Base-by-base conservation (phyloP, 1,140 invertebrate genomes). In the Neodiprion pinetum region DNA sequence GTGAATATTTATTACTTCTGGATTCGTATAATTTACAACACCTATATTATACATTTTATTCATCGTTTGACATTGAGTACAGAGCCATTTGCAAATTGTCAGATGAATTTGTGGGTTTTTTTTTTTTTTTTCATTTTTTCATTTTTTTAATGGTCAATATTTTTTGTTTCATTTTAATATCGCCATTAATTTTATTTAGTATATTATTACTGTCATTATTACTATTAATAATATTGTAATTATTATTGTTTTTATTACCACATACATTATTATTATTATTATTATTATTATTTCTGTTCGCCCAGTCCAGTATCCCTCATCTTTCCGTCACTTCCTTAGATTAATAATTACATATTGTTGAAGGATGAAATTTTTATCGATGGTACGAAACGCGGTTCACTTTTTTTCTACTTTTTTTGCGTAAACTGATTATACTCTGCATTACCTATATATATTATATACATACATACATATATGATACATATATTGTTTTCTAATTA, bases 121-220 rank as follows among this genome's bases (percentile, higher is more conserved):
- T 21, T 21, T 21, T 21, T 21, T 21, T 61, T 61, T 61, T 61
- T 61, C 72, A 75, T 72, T 73, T n/a, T 70, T 72, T 40, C 23
- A 73, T 72, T 28, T 21, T 21, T 17, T 47, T 67, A 68, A 21
- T 40, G 28, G 28, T 40, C 28, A 11, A 53, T 65, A 47, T 72
- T 67, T 8, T 72, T 65, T 65, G 7, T 48, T n/a, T 40, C n/a
- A 40, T 70, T 48, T 70, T 23, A 71, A 48, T 53, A 12, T 21
- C 50, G 70, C 48, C 48, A 21, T n/a, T 28, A 17, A 48, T 17
- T 71, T 21, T 50, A 23, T 50, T 73, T 76, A 76, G 74, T 73
- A 76, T 78, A 76, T 75, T 74, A 75, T 74, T 78, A 71, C 72
- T 74, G 47, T 72, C 71, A 74, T 70, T 71, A 73, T 73, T 21